These are phyloP conservation scores for Beroe forskalii DNA, from an alignment of 37 sponge, comb jelly and placozoan genomes.

Conservation along the genomic window DNA sequence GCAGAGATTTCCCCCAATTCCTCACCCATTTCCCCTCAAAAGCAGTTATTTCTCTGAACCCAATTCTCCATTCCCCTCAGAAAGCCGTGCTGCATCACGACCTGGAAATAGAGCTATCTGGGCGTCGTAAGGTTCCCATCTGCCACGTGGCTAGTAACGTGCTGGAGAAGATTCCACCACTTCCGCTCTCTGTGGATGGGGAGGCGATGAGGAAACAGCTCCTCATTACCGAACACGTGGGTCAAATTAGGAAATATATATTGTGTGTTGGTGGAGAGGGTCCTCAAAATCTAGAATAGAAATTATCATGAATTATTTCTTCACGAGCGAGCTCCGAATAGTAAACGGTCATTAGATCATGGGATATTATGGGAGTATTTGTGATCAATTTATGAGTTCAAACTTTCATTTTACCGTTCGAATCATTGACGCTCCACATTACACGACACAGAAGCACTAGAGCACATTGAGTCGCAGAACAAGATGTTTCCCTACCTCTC, in stretches of 20 bases:
- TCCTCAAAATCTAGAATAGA: too few species aligned
- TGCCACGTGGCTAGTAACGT: slow-evolving; percentile 11
- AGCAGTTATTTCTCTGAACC: too few species aligned
- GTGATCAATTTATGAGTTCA: too few species aligned
- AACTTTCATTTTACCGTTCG: too few species aligned
- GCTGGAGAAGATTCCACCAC: background rate
- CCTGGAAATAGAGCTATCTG: slow-evolving; percentile 46
- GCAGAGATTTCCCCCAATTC: too few species aligned
- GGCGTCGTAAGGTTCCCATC: background rate
- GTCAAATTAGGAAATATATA: too few species aligned
- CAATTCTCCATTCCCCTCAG: background rate
- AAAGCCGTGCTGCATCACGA: slow-evolving; percentile 55
- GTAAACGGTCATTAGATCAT: too few species aligned
- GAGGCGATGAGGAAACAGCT: background rate
- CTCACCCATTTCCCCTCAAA: background rate
- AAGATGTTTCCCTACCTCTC: slow-evolving; percentile 24
- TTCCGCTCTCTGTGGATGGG: background rate
- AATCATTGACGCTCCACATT: too few species aligned
- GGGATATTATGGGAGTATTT: too few species aligned
- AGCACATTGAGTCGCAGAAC: background rate
- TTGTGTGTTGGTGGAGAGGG: too few species aligned
- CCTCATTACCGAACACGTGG: background rate
- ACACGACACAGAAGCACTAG: background rate
- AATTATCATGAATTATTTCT: too few species aligned
- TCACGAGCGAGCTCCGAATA: too few species aligned